A percentile compares a stretch with the other conserved stretches of the same genome.
Evolutionary conservation across 2,113 vertebrate genomes (phyloP).

Genomic region (Rhinolophus ferrumequinum): DNA sequence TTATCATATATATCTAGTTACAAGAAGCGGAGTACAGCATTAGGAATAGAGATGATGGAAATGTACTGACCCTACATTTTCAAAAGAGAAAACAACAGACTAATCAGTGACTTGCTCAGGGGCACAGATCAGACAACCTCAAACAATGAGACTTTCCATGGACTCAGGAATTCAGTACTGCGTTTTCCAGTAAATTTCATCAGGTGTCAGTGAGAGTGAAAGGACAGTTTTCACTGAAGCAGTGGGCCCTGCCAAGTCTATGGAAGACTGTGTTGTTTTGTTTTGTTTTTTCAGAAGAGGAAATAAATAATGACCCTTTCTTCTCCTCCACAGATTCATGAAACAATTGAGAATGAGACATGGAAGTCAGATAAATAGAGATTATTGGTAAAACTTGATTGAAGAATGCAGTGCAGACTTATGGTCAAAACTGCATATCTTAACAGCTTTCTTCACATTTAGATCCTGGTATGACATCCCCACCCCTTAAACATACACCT

Average conservation of each 20-base stretch:
- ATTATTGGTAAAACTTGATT: not conserved
- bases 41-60: too few relatives aligned
- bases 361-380: not conserved
- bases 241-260: too few relatives aligned
- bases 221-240: not conserved
- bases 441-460: not conserved
- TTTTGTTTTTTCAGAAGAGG: not conserved
- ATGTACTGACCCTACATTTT: not conserved
- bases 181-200: not conserved
- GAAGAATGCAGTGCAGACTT: not conserved
- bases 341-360: not conserved
- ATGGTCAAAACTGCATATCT: not conserved
- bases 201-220: not conserved
- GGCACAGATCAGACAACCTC: not conserved
- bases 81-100: not conserved
- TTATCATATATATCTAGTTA: too few relatives aligned
- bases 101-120: not conserved
- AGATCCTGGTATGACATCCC: not conserved
- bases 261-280: not conserved
- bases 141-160: not conserved
- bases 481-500: not conserved
- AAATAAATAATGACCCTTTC: not conserved
- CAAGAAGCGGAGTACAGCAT: too few relatives aligned
- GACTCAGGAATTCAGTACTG: not conserved
- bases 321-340: not conserved